Evolutionary conservation across 1,140 invertebrate species (phyloP).

Genomic region (Drosophila grimshawi): DNA sequence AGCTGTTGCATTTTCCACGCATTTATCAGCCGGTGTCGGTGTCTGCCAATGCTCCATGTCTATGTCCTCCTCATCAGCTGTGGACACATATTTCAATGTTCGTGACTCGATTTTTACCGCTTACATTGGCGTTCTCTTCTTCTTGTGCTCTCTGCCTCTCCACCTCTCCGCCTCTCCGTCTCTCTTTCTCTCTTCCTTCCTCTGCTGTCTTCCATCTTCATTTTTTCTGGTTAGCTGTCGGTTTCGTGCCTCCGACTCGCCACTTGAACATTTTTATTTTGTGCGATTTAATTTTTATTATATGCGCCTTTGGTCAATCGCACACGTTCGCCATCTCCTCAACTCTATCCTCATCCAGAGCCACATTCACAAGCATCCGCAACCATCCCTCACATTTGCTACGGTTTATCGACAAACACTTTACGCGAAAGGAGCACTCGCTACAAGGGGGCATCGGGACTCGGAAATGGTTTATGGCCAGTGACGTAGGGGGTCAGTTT

Average conservation of each 20-base stretch:
- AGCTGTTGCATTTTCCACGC: conserved; percentile 83
- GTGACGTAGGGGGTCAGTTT: conserved; percentile 10
- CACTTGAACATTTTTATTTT: conserved; percentile 72
- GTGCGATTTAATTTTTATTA: conserved; percentile 81
- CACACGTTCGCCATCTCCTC: conserved; percentile 33
- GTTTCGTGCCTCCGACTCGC: conserved; percentile 38
- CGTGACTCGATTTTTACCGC: conserved; percentile 75
- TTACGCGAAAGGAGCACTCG: conserved; percentile 57
- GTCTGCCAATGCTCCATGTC: conserved; percentile 41
- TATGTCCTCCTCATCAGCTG: conserved; percentile 70
- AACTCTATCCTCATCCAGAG: neutral
- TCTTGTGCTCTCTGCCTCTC: conserved; percentile 5
- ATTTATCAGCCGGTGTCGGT: conserved; percentile 69
- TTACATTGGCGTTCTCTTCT: conserved; percentile 63
- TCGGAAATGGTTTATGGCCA: conserved; percentile 36
- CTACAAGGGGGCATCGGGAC: conserved; percentile 26
- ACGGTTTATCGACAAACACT: conserved; percentile 77
- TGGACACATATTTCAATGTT: conserved; percentile 81
- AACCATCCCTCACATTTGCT: conserved; percentile 60
- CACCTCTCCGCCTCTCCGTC: neutral
- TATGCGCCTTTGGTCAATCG: conserved; percentile 75
- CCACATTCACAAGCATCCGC: conserved; percentile 13
- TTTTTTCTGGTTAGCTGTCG: conserved; percentile 25
- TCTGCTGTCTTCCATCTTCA: conserved; percentile 12
- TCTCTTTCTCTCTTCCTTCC: neutral